These are phyloP conservation scores for Anthoscopus minutus DNA, from an alignment of 2,113 vertebrate genomes.

Conservation along the genomic window DNA sequence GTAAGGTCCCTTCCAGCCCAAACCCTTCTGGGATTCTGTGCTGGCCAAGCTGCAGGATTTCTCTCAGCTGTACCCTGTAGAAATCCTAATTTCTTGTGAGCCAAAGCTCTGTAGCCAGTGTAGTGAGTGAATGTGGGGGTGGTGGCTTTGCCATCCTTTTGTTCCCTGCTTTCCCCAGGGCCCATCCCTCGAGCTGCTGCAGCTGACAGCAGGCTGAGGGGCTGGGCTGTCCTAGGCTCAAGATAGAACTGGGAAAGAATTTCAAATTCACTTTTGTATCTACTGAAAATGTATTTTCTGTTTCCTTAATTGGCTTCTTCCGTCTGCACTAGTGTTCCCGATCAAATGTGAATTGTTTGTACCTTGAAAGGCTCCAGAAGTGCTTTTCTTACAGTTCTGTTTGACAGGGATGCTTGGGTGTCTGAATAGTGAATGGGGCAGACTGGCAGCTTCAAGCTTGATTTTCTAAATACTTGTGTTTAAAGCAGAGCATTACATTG, in stretches of 20 bases:
- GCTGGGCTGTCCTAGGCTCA: background rate
- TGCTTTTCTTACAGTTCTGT: background rate
- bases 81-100: background rate
- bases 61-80: background rate
- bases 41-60: background rate
- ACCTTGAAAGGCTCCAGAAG: background rate
- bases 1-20: fast-evolving
- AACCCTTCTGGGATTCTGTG: background rate
- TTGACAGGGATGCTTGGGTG: background rate
- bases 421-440: background rate
- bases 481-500: background rate
- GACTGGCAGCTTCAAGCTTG: background rate
- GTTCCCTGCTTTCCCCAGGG: background rate
- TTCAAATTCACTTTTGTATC: background rate
- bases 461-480: background rate
- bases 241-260: background rate
- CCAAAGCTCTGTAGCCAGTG: background rate
- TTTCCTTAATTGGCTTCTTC: background rate
- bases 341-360: background rate
- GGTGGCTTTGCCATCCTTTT: background rate
- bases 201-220: background rate
- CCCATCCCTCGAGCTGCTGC: background rate
- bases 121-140: too few species aligned
- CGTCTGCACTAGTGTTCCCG: background rate
- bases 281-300: background rate